Percentiles rank a stretch among this genome's conserved stretches.
These are phyloP conservation scores for Micronycteris hirsuta DNA, from an alignment of 2,113 vertebrate genomes.

Conservation along the genomic window DNA sequence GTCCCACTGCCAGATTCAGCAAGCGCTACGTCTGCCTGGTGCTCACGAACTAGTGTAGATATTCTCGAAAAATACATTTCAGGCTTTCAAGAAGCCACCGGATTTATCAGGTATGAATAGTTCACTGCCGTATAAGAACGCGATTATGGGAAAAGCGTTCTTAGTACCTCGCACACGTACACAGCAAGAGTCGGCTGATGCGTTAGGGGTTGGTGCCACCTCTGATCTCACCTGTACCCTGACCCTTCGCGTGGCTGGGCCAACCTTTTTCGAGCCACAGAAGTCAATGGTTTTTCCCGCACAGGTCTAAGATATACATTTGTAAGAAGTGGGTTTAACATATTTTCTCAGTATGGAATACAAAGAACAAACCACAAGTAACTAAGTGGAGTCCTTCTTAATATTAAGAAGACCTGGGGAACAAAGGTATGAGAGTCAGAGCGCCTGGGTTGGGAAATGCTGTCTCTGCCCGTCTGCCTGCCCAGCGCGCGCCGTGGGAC, in stretches of 20 bases:
- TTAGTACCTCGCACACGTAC: not conserved
- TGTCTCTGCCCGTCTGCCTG: accelerated
- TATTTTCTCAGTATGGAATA: not conserved
- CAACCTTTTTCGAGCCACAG: not conserved
- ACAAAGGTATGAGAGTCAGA: not conserved
- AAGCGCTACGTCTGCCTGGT: not conserved
- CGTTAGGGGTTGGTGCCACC: not conserved
- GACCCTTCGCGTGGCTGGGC: not conserved
- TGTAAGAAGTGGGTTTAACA: not conserved
- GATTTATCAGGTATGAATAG: not conserved
- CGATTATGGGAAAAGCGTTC: not conserved
- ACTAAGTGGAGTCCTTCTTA: not conserved
- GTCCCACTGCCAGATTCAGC: not conserved
- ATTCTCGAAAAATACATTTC: not conserved
- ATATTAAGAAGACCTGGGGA: not conserved
- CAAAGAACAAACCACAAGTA: not conserved
- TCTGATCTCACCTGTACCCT: too few relatives aligned
- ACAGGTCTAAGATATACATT: not conserved
- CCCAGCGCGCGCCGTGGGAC: not conserved
- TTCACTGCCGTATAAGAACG: not conserved
- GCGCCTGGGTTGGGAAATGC: accelerated
- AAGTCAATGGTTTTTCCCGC: not conserved
- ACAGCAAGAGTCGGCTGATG: not conserved
- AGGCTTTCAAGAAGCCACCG: not conserved
- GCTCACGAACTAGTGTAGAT: not conserved